Evolutionary conservation across 2,797 vertebrate genomes (phyloP), one percentile per base, ranked within the genome.

Genomic region (Enteromius unitaeniatus): DNA sequence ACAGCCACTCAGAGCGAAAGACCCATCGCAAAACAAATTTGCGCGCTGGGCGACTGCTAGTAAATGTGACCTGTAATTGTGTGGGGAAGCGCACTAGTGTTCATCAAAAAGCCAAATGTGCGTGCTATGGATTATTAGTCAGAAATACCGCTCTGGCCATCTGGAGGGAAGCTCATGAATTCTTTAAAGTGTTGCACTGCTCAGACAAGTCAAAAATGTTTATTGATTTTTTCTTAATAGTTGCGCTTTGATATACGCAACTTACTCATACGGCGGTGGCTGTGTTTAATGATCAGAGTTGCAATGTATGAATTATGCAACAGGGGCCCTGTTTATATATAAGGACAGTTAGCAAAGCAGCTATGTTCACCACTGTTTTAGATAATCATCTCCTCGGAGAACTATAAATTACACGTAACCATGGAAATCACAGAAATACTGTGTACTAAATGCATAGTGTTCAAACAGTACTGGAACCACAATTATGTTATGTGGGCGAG

Each of bases 1-100:
- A 96, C 96, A 95, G 96, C 89, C 92, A 92, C 92, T 93, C 90
- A 89, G 91, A 91, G 90, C 91, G 91, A 93, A 92, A 94, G 93
- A 88, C 90, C 81, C 84, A 82, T 91, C 92, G 89, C 93, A 94
- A 95, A 95, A 95, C 93, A 95, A 94, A 95, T 95, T 87, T 93
- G 91, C 84, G 89, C 74, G 85, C 86, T 78, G 88, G 89, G 88
- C 84, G 77, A 86, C 85, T 78, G 87, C 88, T 85, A 89, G 89
- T 86, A 92, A 94, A 93, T 93, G 91, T 92, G 92, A 94, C 88
- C 92, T 90, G 93, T 94, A 95, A 95, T 95, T 93, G 92, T 91
- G 92, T 89, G 90, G 91, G 91, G 81, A 94, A 90, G 88, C 87
- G 87, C 91, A 85, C 91, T 92, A 93, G 93, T 94, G 93, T 94